Conservation (phyloP, 1,140 invertebrate species). For the Drosophila fuyamai region DNA sequence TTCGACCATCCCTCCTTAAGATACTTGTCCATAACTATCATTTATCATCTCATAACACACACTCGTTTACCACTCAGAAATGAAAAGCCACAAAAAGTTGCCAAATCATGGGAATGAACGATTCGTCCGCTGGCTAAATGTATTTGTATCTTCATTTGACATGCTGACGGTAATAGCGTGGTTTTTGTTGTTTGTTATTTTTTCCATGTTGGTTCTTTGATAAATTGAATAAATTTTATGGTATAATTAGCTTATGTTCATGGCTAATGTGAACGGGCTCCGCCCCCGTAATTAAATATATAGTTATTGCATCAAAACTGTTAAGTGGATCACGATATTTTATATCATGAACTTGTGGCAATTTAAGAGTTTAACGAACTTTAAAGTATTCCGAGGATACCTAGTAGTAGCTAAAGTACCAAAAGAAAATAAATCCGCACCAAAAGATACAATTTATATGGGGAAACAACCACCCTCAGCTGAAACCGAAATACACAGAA, state of each 20-base stretch:
- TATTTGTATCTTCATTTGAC: constrained; percentile 59
- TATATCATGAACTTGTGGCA: constrained; percentile 1
- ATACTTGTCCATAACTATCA: constrained; percentile 15
- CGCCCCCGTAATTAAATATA: constrained; percentile 42
- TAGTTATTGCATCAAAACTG: constrained; percentile 8
- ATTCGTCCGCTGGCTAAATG: constrained; percentile 31
- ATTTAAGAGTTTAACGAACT: not conserved
- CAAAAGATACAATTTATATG: constrained; percentile 27
- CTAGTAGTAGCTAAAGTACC: not conserved
- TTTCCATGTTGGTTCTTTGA: constrained; percentile 44
- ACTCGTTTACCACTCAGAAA: constrained; percentile 17
- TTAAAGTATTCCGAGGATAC: not conserved
- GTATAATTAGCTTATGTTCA: constrained; percentile 70
- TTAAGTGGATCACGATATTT: constrained; percentile 42
- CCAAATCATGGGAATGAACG: constrained; percentile 46
- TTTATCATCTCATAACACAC: constrained; percentile 40
- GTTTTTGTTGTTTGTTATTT: constrained; percentile 53
- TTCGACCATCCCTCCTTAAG: not conserved
- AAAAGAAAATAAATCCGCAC: constrained; percentile 11
- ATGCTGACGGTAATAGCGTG: constrained; percentile 61
- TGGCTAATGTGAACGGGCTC: constrained; percentile 59
- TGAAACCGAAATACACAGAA: constrained; percentile 14
- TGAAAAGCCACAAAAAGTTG: constrained; percentile 42
- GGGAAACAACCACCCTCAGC: constrained; percentile 4
- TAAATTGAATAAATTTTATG: constrained; percentile 75